phyloP scores from a whole-genome alignment of 2,113 vertebrate genomes.

The Salvelinus sp. region DNA sequence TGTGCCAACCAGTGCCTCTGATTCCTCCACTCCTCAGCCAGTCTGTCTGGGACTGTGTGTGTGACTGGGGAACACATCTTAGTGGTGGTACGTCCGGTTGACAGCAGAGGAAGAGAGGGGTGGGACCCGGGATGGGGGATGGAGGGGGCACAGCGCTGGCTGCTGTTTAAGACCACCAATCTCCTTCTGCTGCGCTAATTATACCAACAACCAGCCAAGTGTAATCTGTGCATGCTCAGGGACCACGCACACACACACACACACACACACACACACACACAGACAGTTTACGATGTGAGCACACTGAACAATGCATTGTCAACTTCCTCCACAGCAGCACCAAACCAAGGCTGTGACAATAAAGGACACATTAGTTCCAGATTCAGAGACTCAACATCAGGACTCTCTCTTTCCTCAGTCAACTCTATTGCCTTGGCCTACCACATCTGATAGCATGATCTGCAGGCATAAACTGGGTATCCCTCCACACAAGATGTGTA shows the following conservation, averaged over 20 bases:
- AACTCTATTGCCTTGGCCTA: too few species aligned
- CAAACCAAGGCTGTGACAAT: neutral
- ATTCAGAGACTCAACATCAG: neutral
- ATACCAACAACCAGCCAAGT: neutral
- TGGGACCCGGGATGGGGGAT: constrained; percentile 2
- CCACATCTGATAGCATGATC: too few species aligned
- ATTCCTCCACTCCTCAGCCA: too few species aligned
- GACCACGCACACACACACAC: constrained; percentile 22
- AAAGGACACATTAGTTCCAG: constrained; percentile 1
- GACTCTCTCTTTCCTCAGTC: too few species aligned
- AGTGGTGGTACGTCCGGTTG: constrained; percentile 31
- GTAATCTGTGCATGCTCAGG: constrained; percentile 6
- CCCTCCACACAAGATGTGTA: too few species aligned
- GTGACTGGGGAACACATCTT: neutral
- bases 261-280: constrained; percentile 39
- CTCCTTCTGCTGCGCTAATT: constrained; percentile 1
- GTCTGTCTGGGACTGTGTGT: neutral
- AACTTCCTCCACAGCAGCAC: neutral
- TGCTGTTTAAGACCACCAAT: neutral
- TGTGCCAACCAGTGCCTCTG: neutral
- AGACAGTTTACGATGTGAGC: constrained; percentile 14
- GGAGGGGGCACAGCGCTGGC: neutral
- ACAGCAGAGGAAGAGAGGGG: constrained; percentile 63
- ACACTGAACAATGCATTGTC: neutral
- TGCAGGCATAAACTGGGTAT: too few species aligned